Evolutionary conservation across 2,888 invertebrate species (phyloP).

Genomic region (Parapristionchus giblindavisi): DNA sequence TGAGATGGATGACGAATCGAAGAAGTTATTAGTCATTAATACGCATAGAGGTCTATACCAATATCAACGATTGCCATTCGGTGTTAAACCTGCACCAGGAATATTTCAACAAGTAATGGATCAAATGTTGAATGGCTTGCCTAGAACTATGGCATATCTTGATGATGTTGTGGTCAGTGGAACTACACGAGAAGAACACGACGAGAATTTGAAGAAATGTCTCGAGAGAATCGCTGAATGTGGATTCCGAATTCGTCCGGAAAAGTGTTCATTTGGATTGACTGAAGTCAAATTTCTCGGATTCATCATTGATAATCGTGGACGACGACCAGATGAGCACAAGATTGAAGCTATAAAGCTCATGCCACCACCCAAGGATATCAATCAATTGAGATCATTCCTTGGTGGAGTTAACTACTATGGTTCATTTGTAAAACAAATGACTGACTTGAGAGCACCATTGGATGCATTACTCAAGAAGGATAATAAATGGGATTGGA

Average conservation of each 20-base stretch:
- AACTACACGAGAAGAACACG: too few species aligned
- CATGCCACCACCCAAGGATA: slow-evolving; percentile 37
- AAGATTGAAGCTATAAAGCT: slow-evolving; percentile 45
- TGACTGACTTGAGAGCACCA: slow-evolving; percentile 35
- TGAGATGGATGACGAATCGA: too few species aligned
- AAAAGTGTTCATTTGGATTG: slow-evolving; percentile 50
- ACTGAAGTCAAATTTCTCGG: slow-evolving; percentile 49
- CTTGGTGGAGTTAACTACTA: slow-evolving; percentile 46
- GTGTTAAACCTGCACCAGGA: too few species aligned
- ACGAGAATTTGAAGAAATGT: too few species aligned
- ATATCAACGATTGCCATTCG: too few species aligned
- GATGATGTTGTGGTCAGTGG: too few species aligned
- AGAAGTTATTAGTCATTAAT: too few species aligned
- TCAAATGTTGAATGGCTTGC: too few species aligned
- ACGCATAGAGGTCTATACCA: too few species aligned
- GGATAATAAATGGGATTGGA: slow-evolving; percentile 42
- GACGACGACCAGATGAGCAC: slow-evolving; percentile 42
- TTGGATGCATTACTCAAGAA: slow-evolving; percentile 11
- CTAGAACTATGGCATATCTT: too few species aligned
- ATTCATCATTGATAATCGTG: slow-evolving; percentile 42
- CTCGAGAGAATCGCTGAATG: too few species aligned
- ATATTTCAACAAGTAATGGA: too few species aligned
- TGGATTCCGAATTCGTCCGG: slow-evolving; percentile 46
- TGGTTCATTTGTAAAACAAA: slow-evolving; percentile 38
- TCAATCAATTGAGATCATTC: slow-evolving; percentile 33